A percentile compares a stretch with the other conserved stretches of the same genome.
Conservation (phyloP, 2,113 vertebrate genomes). For the Cranoglanis bouderius region DNA sequence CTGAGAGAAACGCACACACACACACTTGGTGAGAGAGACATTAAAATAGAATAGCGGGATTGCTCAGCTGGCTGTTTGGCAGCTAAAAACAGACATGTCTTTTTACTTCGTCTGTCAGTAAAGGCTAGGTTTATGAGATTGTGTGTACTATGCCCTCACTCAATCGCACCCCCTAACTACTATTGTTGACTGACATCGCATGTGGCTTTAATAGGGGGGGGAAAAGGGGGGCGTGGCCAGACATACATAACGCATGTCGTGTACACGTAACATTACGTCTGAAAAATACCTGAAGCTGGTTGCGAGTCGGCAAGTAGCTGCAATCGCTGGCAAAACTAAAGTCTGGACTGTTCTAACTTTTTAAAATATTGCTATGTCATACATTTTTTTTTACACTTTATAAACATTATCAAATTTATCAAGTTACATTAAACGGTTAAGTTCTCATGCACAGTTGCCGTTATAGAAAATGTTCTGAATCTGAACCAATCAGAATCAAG, state of each 20-base stretch:
- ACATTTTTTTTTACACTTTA: too few species aligned
- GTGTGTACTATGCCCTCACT: background rate
- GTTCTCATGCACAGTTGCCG: background rate
- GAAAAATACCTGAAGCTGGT: background rate
- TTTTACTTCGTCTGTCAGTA: background rate
- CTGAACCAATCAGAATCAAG: background rate
- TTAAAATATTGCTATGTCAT: too few species aligned
- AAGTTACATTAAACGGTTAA: background rate
- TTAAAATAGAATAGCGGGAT: background rate
- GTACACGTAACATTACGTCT: background rate
- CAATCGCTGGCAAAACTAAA: background rate
- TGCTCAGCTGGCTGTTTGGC: conserved; percentile 2
- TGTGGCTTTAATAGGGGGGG: background rate
- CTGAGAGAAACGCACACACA: conserved; percentile 27
- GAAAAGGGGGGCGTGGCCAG: background rate
- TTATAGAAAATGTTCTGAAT: background rate
- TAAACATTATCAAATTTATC: background rate
- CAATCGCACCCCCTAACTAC: background rate
- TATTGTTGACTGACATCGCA: background rate
- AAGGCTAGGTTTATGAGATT: background rate
- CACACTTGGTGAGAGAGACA: background rate
- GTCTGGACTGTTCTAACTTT: too few species aligned
- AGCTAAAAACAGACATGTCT: conserved; percentile 9
- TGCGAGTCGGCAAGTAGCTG: background rate
- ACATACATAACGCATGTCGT: background rate